Base-by-base conservation (phyloP, 2,113 vertebrate species). In the Nettapus auritus region DNA sequence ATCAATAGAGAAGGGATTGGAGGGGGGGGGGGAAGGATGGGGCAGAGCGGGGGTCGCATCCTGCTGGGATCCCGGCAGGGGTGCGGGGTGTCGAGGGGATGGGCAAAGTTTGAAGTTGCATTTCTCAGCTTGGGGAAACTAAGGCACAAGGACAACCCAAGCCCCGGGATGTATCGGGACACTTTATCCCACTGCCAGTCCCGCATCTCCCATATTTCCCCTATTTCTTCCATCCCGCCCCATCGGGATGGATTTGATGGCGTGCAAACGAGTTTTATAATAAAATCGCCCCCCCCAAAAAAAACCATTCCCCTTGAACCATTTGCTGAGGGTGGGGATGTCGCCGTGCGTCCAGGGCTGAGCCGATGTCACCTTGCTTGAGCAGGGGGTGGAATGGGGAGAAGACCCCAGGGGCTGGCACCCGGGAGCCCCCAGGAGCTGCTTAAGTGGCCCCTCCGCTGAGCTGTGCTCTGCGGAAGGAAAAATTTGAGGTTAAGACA, bases 1-100 rank as follows among this genome's bases (percentile, higher is more conserved):
- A 97, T 95, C 96, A 96, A 95, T 79, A 96, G 93, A 96, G 92
- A 70, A 70, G 34, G 90, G 38, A 25, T n/a, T n/a, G n/a, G n/a
- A n/a, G n/a, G n/a, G n/a, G n/a, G 57, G 4, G 69, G 48, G 89
- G 94, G 80, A 13, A 84, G 90, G 80, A 75, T 10, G 93, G 34
- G 78, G 79, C 46, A 55, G 79, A 40, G 12, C 68, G 0, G 13
- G 82, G 86, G 66, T 29, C 3, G 56, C 42, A 75, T 90, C 92
- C 73, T 28, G 82, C 94, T 69, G 4, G 2, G 64, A 17, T 84
- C 57, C 8, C 33, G 0, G 77, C 77, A 40, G 89, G 86, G 59
- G 20, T 16, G 53, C 66, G 16, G 17, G 4, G n/a, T 26, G 11
- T 20, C 1, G 15, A 66, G 82, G n/a, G 8, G 8, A 29, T 40